Evolutionary conservation across 1,140 invertebrate species (phyloP).

Genomic region (Zaprionus lachaisei): DNA sequence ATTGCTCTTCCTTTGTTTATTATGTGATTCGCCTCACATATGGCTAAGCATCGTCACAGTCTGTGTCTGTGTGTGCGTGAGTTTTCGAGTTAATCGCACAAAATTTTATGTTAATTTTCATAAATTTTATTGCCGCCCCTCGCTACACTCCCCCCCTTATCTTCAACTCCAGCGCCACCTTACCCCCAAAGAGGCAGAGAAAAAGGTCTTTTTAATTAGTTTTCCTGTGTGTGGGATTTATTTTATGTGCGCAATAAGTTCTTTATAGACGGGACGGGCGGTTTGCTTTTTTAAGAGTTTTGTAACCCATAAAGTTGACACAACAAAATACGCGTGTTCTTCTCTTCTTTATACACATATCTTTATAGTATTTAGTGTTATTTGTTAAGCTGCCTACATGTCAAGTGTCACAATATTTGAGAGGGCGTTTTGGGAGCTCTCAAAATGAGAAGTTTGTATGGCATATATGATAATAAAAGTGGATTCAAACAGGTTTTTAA

Average conservation of each 20-base stretch:
- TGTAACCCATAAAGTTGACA: conserved; percentile 68
- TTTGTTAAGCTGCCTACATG: conserved; percentile 34
- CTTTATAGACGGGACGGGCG: conserved; percentile 37
- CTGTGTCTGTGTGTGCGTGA: conserved; percentile 52
- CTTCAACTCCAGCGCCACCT: not conserved
- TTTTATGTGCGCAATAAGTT: conserved; percentile 60
- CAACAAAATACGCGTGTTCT: conserved; percentile 57
- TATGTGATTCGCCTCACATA: conserved; percentile 75
- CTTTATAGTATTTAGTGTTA: not conserved
- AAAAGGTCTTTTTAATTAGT: conserved; percentile 80
- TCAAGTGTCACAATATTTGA: conserved; percentile 79
- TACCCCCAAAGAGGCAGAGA: not conserved
- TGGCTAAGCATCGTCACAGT: conserved; percentile 42
- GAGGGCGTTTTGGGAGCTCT: conserved; percentile 66
- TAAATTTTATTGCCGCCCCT: conserved; percentile 82
- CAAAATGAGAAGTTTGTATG: conserved; percentile 35
- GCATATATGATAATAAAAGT: conserved; percentile 48
- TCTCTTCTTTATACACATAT: conserved; percentile 12
- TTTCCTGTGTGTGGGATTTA: conserved; percentile 66
- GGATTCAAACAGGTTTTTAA: not conserved
- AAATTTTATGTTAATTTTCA: conserved; percentile 84
- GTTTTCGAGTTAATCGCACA: conserved; percentile 75
- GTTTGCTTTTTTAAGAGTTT: conserved; percentile 66
- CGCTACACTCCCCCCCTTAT: not conserved
- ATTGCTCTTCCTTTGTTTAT: conserved; percentile 78